Evolutionary conservation across 2,113 vertebrate genomes (phyloP).

Genomic region (Puma concolor): DNA sequence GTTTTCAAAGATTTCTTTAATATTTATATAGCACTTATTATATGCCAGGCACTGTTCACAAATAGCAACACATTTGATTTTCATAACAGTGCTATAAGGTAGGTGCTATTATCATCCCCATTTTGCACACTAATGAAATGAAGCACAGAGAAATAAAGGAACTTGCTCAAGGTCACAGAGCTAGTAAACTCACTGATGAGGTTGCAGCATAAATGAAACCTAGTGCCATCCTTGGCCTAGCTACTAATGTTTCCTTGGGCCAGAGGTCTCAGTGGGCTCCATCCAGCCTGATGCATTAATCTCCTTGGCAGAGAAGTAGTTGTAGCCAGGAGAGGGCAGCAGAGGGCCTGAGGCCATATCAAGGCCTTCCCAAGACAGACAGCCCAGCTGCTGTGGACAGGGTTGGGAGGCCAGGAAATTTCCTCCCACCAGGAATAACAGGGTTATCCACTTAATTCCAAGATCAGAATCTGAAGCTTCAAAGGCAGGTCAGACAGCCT

Average conservation of each 20-base stretch:
- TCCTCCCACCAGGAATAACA: not conserved
- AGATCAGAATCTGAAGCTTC: not conserved
- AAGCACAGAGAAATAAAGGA: constrained; percentile 1
- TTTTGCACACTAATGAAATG: not conserved
- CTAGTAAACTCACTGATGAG: not conserved
- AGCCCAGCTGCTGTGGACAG: not conserved
- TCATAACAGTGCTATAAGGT: not conserved
- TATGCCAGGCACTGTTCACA: not conserved
- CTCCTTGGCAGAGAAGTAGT: not conserved
- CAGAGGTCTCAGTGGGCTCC: not conserved
- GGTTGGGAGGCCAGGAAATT: not conserved
- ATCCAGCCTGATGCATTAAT: not conserved
- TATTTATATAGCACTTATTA: not conserved
- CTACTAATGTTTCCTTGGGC: not conserved
- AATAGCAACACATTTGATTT: not conserved
- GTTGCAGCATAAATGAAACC: not conserved
- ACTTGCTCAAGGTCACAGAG: not conserved
- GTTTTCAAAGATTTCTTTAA: not conserved
- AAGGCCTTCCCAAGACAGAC: not conserved
- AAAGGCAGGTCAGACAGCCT: not conserved
- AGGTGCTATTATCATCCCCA: not conserved
- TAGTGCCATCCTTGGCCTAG: not conserved
- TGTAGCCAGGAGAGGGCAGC: not conserved
- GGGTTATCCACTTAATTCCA: not conserved
- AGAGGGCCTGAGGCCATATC: not conserved